Evolutionary conservation across 2,888 invertebrate genomes (phyloP).

Genomic region (Osmoderma eremita): DNA sequence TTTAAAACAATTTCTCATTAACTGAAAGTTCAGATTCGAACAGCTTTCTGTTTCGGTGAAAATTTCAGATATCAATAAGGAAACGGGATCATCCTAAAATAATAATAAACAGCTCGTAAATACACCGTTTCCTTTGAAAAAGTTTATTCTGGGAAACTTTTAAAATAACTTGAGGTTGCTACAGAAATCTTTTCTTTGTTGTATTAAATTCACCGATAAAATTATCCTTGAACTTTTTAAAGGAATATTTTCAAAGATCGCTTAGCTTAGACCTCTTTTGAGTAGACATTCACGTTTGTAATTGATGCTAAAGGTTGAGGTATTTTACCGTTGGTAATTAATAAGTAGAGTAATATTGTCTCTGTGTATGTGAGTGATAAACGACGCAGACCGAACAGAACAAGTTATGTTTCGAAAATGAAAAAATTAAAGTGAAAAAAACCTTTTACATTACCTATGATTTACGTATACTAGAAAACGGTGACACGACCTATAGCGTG

Average conservation of each 20-base stretch:
- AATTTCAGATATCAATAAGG: background rate
- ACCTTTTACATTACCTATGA: background rate
- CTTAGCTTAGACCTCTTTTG: too few species aligned
- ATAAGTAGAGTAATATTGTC: too few species aligned
- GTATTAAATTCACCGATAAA: slow-evolving; percentile 19
- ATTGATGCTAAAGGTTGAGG: too few species aligned
- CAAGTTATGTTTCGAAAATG: background rate
- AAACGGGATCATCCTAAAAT: background rate
- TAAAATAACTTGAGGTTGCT: slow-evolving; percentile 6
- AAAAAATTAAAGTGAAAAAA: slow-evolving; percentile 4
- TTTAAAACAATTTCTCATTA: too few species aligned
- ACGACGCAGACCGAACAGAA: too few species aligned
- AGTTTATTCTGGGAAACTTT: slow-evolving; percentile 6
- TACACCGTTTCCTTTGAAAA: slow-evolving; percentile 15
- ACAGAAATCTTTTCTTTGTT: slow-evolving; percentile 1
- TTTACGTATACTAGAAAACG: slow-evolving; percentile 23
- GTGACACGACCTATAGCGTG: slow-evolving; percentile 9
- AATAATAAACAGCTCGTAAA: slow-evolving; percentile 13
- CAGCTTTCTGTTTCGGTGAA: too few species aligned
- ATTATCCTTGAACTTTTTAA: slow-evolving; percentile 19
- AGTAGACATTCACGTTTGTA: too few species aligned
- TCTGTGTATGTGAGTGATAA: too few species aligned
- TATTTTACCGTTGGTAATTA: too few species aligned
- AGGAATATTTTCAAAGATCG: background rate
- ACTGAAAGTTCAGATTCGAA: too few species aligned